Conservation (phyloP, 2,888 invertebrate genomes). For the Caenorhabditis japonica region DNA sequence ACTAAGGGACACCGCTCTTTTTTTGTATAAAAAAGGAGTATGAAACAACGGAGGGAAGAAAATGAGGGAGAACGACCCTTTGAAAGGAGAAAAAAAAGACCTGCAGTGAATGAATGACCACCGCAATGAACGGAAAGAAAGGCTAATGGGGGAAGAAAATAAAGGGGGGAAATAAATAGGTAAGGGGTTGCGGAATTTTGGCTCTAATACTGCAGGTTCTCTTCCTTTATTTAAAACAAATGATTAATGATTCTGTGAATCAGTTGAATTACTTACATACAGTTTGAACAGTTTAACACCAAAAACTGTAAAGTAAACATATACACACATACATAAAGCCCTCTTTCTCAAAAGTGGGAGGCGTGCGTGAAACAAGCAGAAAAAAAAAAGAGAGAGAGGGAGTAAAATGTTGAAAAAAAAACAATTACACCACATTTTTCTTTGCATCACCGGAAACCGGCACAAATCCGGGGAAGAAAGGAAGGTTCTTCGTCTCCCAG, state of each 20-base stretch:
- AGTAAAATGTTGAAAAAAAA: constrained; percentile 19
- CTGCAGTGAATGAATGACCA: constrained; percentile 17
- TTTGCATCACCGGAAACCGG: constrained; percentile 48
- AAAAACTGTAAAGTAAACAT: no score
- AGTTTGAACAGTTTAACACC: no score
- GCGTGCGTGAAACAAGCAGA: constrained; percentile 6
- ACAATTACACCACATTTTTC: constrained; percentile 49
- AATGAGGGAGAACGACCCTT: constrained; percentile 10
- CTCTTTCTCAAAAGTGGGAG: background rate
- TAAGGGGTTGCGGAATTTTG: no score
- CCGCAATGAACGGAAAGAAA: no score
- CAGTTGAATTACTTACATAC: no score
- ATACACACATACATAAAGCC: no score
- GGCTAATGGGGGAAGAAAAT: no score
- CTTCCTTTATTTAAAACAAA: no score
- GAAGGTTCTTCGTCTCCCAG: constrained; percentile 36
- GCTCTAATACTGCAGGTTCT: no score
- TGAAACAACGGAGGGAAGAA: constrained; percentile 18
- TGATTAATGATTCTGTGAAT: no score
- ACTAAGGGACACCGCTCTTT: constrained; percentile 15
- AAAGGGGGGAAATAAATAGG: no score
- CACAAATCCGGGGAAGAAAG: constrained; percentile 31
- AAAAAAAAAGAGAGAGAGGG: constrained; percentile 9
- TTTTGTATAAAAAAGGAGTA: constrained; percentile 6
- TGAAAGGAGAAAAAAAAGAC: constrained; percentile 23